Conservation (phyloP, 2,113 vertebrate species). For the Callipepla californica region DNA sequence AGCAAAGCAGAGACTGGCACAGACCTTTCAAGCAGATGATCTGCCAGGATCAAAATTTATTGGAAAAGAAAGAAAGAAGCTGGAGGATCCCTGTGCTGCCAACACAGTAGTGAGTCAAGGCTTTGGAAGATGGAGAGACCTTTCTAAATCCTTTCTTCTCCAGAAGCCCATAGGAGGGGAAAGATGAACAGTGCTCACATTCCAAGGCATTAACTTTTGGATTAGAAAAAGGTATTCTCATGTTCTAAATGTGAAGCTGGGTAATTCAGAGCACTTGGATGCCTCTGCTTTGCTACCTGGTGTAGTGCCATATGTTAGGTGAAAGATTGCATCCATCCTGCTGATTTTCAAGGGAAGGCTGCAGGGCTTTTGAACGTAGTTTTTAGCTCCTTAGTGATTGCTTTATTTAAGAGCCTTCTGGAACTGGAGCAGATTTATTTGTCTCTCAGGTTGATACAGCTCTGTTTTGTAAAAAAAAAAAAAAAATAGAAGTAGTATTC, state of each 20-base stretch:
- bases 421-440: neutral
- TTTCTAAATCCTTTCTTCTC: neutral
- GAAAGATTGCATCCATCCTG: neutral
- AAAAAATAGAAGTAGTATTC: neutral
- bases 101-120: neutral
- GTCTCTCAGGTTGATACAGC: neutral
- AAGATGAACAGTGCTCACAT: neutral
- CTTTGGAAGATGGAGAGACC: neutral
- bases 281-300: neutral
- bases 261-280: neutral
- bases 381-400: neutral
- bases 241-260: neutral
- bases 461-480: neutral
- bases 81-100: neutral
- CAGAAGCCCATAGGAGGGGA: neutral
- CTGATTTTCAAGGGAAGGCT: neutral
- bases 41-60: neutral
- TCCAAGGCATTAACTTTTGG: neutral
- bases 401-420: neutral
- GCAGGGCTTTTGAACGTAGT: neutral
- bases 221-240: neutral
- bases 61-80: neutral
- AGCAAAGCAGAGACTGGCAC: neutral
- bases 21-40: neutral
- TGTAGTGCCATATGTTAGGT: accelerated